A percentile compares a stretch with the other conserved stretches of the same genome.
Evolutionary conservation across 2,797 vertebrate genomes (phyloP).

Genomic region (Gallinago solitaria): DNA sequence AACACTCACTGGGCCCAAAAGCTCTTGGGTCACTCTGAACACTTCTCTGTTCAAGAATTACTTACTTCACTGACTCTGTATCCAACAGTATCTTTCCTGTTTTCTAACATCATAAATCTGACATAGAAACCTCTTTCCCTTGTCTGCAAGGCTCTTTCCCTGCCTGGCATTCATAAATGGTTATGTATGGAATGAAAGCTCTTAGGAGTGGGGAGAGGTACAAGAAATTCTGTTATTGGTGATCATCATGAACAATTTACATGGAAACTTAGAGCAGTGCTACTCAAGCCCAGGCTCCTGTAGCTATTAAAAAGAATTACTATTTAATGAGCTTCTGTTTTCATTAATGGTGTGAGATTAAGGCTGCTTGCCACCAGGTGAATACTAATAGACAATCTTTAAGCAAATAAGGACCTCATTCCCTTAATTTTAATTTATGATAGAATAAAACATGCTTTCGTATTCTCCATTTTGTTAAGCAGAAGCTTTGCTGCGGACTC

Average conservation of each 20-base stretch:
- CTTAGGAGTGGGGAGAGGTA: not conserved
- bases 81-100: not conserved
- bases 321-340: conserved; percentile 69
- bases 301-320: conserved; percentile 46
- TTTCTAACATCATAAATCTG: not conserved
- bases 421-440: conserved; percentile 58
- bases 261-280: not conserved
- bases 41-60: not conserved
- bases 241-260: conserved; percentile 30
- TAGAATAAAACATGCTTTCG: conserved; percentile 38
- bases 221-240: not conserved
- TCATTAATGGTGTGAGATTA: conserved; percentile 61
- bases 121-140: not conserved
- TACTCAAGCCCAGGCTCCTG: conserved; percentile 24
- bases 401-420: conserved; percentile 56
- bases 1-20: not conserved
- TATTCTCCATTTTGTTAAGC: conserved; percentile 34
- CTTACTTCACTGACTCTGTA: not conserved
- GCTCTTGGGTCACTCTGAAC: not conserved
- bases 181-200: not conserved
- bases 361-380: conserved; percentile 58
- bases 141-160: not conserved
- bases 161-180: not conserved
- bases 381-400: conserved; percentile 63
- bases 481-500: not conserved